Evolutionary conservation across 2,797 vertebrate species (phyloP).

Genomic region (Neopelma chrysocephalum): DNA sequence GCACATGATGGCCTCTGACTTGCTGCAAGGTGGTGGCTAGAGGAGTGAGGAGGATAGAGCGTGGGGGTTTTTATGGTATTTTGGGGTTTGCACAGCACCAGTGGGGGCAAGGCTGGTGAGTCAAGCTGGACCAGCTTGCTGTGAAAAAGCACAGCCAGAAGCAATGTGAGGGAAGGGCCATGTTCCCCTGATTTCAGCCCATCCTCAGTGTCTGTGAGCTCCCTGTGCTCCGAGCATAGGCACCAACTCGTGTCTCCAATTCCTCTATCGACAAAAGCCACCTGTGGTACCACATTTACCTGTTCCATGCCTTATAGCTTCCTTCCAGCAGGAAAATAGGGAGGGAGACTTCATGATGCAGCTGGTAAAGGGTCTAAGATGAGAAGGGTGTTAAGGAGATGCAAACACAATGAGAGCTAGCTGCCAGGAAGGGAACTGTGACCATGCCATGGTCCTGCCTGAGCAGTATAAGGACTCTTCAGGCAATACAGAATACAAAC

Average conservation of each 20-base stretch:
- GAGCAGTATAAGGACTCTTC: neutral
- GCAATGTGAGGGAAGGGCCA: neutral
- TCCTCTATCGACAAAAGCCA: neutral
- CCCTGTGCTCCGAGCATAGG: rapidly evolving
- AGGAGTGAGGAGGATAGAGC: neutral
- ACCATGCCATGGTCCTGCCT: neutral
- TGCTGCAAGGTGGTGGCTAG: neutral
- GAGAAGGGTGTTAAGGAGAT: neutral
- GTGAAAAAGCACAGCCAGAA: neutral
- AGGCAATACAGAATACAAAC: neutral
- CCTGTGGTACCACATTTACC: rapidly evolving
- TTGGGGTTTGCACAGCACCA: neutral
- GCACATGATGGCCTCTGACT: neutral
- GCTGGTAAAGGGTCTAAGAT: neutral
- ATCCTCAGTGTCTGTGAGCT: rapidly evolving
- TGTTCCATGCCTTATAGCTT: neutral
- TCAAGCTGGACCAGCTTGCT: neutral
- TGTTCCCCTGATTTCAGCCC: neutral
- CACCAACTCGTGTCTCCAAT: neutral
- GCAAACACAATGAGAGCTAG: neutral
- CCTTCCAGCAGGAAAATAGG: neutral
- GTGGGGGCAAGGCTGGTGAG: neutral
- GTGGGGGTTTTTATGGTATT: neutral
- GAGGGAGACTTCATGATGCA: neutral
- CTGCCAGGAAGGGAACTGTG: neutral